A percentile compares a stretch with the other conserved stretches of the same genome.
Evolutionary conservation across 2,797 vertebrate genomes (phyloP).

Genomic region (Cirrhinus mrigala): DNA sequence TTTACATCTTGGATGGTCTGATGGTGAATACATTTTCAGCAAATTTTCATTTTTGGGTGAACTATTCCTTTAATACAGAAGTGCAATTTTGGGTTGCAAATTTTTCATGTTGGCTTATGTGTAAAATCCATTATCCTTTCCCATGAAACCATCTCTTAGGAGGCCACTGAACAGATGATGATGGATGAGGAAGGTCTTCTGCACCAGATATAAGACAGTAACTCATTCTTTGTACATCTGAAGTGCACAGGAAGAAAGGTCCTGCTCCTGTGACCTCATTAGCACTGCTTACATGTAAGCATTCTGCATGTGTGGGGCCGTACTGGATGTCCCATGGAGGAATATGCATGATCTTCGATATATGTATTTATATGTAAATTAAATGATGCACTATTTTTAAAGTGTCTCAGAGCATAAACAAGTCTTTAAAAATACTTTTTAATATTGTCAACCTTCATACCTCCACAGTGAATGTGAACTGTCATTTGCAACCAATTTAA

Average conservation of each 20-base stretch:
- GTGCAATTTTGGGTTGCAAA: not conserved
- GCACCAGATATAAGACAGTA: conserved; percentile 46
- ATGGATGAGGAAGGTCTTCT: conserved; percentile 49
- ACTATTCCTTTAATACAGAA: not conserved
- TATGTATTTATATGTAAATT: conserved; percentile 3
- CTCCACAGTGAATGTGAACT: not conserved
- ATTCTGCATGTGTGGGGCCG: not conserved
- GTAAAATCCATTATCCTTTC: conserved; percentile 20
- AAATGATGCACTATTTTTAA: not conserved
- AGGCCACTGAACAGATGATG: conserved; percentile 16
- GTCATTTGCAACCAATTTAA: not conserved
- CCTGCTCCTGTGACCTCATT: conserved; percentile 30
- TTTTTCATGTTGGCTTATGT: conserved; percentile 18
- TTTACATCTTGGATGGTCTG: not conserved
- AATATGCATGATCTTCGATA: not conserved
- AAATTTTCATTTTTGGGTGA: not conserved
- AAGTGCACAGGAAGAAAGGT: conserved; percentile 5
- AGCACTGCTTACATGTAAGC: not conserved
- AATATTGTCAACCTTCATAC: not conserved
- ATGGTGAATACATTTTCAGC: not conserved
- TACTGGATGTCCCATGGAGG: not conserved
- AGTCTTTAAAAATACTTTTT: not conserved
- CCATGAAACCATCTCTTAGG: conserved; percentile 15
- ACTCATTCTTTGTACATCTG: conserved; percentile 39
- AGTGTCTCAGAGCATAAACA: conserved; percentile 3